These are phyloP conservation scores for Taurulus bubalis DNA, from an alignment of 2,113 vertebrate species.

Conservation along the genomic window DNA sequence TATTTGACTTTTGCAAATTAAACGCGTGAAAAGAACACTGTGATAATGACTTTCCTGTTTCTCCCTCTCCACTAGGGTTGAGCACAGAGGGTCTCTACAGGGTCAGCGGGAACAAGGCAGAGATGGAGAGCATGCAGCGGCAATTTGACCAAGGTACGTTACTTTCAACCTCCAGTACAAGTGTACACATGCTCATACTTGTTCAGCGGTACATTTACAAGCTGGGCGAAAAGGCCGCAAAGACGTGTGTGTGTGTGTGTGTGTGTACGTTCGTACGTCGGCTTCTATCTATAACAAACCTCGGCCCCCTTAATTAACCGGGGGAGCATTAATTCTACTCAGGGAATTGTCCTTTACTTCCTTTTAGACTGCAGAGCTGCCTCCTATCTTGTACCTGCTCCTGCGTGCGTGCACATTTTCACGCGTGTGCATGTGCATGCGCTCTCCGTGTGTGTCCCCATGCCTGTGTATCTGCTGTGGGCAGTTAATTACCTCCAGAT, in stretches of 20 bases:
- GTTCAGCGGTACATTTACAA: background rate
- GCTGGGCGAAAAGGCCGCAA: conserved; percentile 6
- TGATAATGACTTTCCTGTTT: conserved; percentile 28
- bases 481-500: conserved; percentile 83
- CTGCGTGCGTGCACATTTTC: conserved; percentile 16
- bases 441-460: conserved; percentile 33
- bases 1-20: conserved; percentile 10
- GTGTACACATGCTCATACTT: background rate
- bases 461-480: conserved; percentile 59
- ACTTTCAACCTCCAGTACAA: background rate
- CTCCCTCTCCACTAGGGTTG: conserved; percentile 82
- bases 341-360: conserved; percentile 60
- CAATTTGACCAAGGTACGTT: conserved; percentile 94
- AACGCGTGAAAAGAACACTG: conserved; percentile 9
- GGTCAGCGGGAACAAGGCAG: conserved; percentile 96
- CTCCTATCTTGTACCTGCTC: conserved; percentile 53
- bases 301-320: conserved; percentile 57
- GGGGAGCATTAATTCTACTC: conserved; percentile 46
- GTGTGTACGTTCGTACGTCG: too few relatives aligned
- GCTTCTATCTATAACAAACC: conserved; percentile 45
- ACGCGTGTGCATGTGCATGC: conserved; percentile 34
- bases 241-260: conserved; percentile 2
- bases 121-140: conserved; percentile 96
- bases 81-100: conserved; percentile 96
- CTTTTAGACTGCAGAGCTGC: conserved; percentile 36